Percentiles rank a stretch among this genome's conserved stretches.
These are phyloP conservation scores for Progne subis DNA, from an alignment of 2,113 vertebrate species.

Conservation along the genomic window DNA sequence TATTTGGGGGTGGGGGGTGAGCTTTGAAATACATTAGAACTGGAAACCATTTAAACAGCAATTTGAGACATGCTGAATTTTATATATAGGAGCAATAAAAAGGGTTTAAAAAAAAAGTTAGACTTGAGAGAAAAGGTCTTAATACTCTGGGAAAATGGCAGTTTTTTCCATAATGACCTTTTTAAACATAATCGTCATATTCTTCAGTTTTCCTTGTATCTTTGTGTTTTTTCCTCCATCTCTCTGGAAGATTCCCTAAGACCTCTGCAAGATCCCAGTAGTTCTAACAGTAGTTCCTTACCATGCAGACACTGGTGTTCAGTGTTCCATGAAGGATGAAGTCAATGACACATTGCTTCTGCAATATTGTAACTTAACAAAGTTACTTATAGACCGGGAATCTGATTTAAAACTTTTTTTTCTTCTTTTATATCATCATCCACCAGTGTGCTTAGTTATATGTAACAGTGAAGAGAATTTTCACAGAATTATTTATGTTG, in stretches of 20 bases:
- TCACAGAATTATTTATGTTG: neutral
- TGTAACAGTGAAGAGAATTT: neutral
- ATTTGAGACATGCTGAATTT: neutral
- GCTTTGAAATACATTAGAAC: neutral
- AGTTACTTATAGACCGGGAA: neutral
- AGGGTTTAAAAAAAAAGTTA: neutral
- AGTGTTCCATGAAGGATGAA: neutral
- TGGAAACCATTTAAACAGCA: neutral
- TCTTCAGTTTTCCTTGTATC: neutral
- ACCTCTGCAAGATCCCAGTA: neutral
- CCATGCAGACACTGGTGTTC: neutral
- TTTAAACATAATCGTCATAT: neutral
- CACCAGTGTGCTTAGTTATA: neutral
- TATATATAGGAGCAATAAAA: neutral
- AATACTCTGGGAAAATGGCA: neutral
- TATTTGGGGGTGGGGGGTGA: rapidly evolving
- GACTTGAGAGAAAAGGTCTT: neutral
- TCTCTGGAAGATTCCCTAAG: neutral
- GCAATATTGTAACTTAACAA: neutral
- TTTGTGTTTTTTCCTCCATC: neutral
- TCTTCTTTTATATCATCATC: neutral
- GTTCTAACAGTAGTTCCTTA: neutral
- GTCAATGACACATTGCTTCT: too few species aligned
- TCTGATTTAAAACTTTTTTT: neutral
- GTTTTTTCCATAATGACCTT: neutral